phyloP scores from a whole-genome alignment of 2,797 vertebrate genomes.

The Microctenopoma stevenorrisi region DNA sequence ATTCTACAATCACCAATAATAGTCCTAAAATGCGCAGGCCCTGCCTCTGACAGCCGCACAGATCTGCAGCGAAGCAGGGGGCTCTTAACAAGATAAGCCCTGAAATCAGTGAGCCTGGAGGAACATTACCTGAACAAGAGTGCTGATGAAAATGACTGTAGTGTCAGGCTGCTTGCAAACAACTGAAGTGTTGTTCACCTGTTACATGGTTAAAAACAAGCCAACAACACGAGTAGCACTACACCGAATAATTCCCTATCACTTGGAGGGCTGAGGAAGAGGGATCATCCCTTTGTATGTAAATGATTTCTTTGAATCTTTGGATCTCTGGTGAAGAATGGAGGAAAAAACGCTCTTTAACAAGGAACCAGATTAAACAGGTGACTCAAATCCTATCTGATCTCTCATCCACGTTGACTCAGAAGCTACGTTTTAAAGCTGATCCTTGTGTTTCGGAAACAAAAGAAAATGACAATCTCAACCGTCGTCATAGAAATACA shows the following conservation, averaged over 20 bases:
- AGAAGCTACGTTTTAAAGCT: neutral
- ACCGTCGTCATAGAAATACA: neutral
- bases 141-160: constrained; percentile 77
- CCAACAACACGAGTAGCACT: constrained; percentile 57
- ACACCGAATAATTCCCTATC: constrained; percentile 57
- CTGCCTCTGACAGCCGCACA: constrained; percentile 46
- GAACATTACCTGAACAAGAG: constrained; percentile 77
- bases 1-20: constrained; percentile 67
- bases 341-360: constrained; percentile 15
- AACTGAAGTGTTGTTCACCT: constrained; percentile 64
- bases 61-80: constrained; percentile 52
- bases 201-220: constrained; percentile 58
- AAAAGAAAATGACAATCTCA: neutral
- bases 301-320: constrained; percentile 64
- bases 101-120: constrained; percentile 71
- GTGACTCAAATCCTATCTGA: constrained; percentile 34
- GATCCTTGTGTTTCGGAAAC: neutral
- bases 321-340: constrained; percentile 41
- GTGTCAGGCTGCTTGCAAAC: constrained; percentile 62
- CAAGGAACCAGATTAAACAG: constrained; percentile 49
- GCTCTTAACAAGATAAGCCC: constrained; percentile 77
- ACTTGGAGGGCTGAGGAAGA: constrained; percentile 39
- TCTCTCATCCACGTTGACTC: neutral
- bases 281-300: constrained; percentile 67
- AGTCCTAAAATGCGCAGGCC: constrained; percentile 27